These are phyloP conservation scores for Notamacropus eugenii DNA, from an alignment of 2,797 vertebrate species.

Conservation along the genomic window DNA sequence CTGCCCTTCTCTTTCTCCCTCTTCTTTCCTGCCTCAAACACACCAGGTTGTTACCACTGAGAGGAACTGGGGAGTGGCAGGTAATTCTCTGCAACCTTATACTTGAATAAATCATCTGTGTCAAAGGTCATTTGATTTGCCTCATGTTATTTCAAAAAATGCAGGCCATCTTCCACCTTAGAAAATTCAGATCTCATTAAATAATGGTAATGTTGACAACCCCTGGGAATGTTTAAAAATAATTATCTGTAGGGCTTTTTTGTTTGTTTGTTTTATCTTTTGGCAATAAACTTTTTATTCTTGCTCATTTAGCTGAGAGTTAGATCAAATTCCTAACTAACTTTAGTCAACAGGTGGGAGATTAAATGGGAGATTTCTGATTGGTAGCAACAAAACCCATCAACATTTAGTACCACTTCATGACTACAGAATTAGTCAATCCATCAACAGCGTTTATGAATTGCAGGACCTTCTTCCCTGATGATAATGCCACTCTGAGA, in stretches of 20 bases:
- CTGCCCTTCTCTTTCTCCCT: not conserved
- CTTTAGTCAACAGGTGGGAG: not conserved
- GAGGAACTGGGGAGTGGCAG: not conserved
- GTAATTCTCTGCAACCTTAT: not conserved
- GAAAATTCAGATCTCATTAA: not conserved
- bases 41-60: not conserved
- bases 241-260: not conserved
- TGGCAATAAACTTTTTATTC: not conserved
- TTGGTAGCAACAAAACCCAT: not conserved
- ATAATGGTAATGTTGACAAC: not conserved
- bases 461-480: not conserved
- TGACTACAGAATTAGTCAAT: not conserved
- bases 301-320: not conserved
- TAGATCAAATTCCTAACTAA: not conserved
- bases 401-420: not conserved
- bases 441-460: not conserved
- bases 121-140: not conserved
- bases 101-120: not conserved
- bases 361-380: not conserved
- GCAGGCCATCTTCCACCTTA: not conserved
- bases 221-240: not conserved
- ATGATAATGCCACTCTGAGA: not conserved
- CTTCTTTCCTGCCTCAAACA: not conserved
- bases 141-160: not conserved
- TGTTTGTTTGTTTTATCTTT: not conserved